Evolutionary conservation across 2,113 vertebrate genomes (phyloP).

Genomic region (Myotis davidii): DNA sequence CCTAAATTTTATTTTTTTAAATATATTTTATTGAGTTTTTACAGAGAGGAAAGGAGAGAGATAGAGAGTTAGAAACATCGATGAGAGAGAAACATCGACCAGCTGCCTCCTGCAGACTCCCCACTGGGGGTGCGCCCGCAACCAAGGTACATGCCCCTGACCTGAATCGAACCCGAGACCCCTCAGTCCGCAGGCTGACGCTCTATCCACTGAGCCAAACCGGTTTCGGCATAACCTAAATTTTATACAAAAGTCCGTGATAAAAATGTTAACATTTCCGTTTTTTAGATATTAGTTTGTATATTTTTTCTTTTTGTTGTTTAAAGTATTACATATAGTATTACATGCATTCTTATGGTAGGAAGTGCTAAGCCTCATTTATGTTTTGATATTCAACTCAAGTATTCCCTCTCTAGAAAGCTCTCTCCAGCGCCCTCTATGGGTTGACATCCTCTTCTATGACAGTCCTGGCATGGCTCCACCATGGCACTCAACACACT

Average conservation of each 20-base stretch:
- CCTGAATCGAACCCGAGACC: too few species aligned
- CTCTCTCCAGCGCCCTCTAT: neutral
- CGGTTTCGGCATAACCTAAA: slow-evolving; percentile 20
- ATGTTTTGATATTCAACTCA: neutral
- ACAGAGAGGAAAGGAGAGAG: too few species aligned
- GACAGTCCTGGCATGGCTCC: neutral
- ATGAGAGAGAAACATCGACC: too few species aligned
- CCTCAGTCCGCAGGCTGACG: too few species aligned
- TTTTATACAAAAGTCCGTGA: neutral
- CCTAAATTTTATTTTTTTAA: neutral
- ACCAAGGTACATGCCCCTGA: too few species aligned
- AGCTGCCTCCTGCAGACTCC: too few species aligned
- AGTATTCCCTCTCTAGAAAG: neutral
- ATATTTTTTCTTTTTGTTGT: neutral
- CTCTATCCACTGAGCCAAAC: too few species aligned
- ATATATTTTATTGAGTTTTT: too few species aligned
- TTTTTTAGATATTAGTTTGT: neutral
- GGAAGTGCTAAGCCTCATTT: neutral
- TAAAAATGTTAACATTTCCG: slow-evolving; percentile 8
- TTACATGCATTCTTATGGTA: neutral
- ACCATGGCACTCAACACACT: too few species aligned
- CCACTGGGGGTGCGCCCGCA: too few species aligned
- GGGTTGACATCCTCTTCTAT: neutral
- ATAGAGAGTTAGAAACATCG: too few species aligned
- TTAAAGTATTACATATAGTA: too few species aligned